Conservation (phyloP, 2,113 vertebrate genomes). For the Tenrec ecaudatus region DNA sequence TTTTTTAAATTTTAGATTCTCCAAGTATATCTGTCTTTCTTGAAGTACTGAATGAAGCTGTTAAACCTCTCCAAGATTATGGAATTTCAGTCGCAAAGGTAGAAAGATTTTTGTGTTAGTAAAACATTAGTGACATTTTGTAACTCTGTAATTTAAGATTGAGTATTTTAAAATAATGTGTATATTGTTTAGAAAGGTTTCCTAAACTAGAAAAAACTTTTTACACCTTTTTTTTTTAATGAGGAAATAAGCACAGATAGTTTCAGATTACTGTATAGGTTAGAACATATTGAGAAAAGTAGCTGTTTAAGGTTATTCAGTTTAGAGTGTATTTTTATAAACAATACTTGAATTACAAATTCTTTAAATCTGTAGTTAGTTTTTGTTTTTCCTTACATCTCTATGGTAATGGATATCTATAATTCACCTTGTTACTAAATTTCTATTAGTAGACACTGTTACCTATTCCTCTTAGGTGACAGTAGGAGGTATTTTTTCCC, state of each 20-base stretch:
- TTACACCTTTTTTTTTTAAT: neutral
- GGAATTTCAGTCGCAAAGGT: constrained; percentile 95
- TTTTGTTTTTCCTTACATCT: constrained; percentile 34
- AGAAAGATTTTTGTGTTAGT: constrained; percentile 57
- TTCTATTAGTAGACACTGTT: constrained; percentile 11
- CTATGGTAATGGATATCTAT: constrained; percentile 6
- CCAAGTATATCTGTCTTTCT: constrained; percentile 89
- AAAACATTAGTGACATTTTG: constrained; percentile 51
- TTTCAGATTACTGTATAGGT: neutral
- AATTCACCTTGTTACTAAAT: constrained; percentile 43
- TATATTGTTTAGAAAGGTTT: constrained; percentile 6
- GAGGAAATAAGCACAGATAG: constrained; percentile 2
- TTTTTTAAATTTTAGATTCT: constrained; percentile 87
- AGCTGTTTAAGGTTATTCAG: neutral
- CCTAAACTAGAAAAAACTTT: constrained; percentile 26
- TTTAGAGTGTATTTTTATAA: constrained; percentile 26
- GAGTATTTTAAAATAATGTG: constrained; percentile 25
- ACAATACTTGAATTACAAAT: neutral
- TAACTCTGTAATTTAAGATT: neutral
- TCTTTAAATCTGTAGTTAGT: constrained; percentile 24
- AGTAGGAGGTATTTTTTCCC: constrained; percentile 22
- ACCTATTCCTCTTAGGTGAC: too few species aligned
- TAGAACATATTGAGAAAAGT: neutral
- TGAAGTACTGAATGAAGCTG: constrained; percentile 91
- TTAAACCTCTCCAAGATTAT: constrained; percentile 91